Percentiles rank a stretch among this genome's conserved stretches.
Conservation (phyloP, 1,140 invertebrate genomes). For the Geopemphigus sp. region DNA sequence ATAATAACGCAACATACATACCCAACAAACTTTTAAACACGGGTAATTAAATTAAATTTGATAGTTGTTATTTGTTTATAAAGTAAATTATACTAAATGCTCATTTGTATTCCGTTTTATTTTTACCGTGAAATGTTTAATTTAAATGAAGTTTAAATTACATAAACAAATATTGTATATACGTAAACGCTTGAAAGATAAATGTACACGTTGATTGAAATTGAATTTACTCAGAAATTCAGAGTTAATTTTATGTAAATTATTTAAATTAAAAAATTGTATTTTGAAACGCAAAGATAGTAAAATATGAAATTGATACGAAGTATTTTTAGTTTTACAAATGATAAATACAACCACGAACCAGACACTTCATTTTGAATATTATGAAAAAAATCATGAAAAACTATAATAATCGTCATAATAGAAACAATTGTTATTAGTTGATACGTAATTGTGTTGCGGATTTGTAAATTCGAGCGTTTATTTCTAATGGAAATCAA, state of each 20-base stretch:
- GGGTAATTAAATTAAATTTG: neutral
- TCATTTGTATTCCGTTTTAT: neutral
- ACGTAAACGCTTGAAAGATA: neutral
- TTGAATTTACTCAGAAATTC: neutral
- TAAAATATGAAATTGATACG: too few relatives aligned
- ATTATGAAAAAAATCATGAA: too few relatives aligned
- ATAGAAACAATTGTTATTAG: too few relatives aligned
- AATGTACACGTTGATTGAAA: neutral
- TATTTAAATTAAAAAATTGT: too few relatives aligned
- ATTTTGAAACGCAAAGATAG: too few relatives aligned
- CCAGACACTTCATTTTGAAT: too few relatives aligned
- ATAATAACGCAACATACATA: too few relatives aligned
- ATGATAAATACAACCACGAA: neutral
- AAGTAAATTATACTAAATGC: neutral
- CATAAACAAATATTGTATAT: neutral
- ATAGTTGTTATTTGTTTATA: neutral
- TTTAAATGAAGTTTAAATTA: neutral
- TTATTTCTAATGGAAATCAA: conserved; percentile 3
- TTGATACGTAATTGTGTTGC: too few relatives aligned
- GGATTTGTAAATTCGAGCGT: too few relatives aligned
- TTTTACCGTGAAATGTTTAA: neutral
- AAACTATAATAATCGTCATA: too few relatives aligned
- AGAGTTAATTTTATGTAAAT: too few relatives aligned
- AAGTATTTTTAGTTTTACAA: neutral
- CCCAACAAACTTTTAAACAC: too few relatives aligned